Percentiles rank a stretch among this genome's conserved stretches.
phyloP scores from a whole-genome alignment of 2,888 invertebrate genomes.

The Sturmia bella region DNA sequence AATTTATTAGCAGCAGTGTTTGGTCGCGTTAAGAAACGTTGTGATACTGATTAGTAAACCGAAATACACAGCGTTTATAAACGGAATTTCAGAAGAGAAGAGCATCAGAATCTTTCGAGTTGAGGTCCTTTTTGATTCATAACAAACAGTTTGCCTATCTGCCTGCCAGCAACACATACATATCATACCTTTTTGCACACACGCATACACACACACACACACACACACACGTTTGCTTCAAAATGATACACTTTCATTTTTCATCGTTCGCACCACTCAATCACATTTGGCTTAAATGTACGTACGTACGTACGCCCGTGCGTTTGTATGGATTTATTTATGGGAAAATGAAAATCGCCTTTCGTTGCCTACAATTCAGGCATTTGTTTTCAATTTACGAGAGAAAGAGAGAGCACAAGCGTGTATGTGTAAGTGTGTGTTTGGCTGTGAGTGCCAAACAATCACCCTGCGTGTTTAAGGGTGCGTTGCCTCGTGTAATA shows the following conservation, averaged over 20 bases:
- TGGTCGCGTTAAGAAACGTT: slow-evolving; percentile 77
- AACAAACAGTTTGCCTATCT: slow-evolving; percentile 42
- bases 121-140: slow-evolving; percentile 61
- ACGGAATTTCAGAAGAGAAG: slow-evolving; percentile 70
- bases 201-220: slow-evolving; percentile 20
- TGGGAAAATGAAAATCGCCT: slow-evolving; percentile 33
- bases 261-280: slow-evolving; percentile 44
- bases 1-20: slow-evolving; percentile 63
- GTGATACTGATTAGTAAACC: slow-evolving; percentile 77
- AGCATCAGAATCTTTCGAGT: slow-evolving; percentile 40
- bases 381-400: slow-evolving; percentile 33
- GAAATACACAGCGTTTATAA: slow-evolving; percentile 76
- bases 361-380: slow-evolving; percentile 51
- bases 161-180: slow-evolving; percentile 63
- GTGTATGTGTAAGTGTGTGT: background rate
- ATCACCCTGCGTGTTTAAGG: slow-evolving; percentile 47
- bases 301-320: slow-evolving; percentile 20
- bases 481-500: slow-evolving; percentile 17
- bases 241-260: slow-evolving; percentile 6
- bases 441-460: slow-evolving; percentile 3
- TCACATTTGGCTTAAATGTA: slow-evolving; percentile 42
- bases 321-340: background rate
- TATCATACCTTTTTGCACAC: slow-evolving; percentile 39
- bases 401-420: slow-evolving; percentile 27
- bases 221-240: background rate